A percentile compares a stretch with the other conserved stretches of the same genome.
Evolutionary conservation across 2,113 vertebrate genomes (phyloP).

Genomic region (Neogale vison): DNA sequence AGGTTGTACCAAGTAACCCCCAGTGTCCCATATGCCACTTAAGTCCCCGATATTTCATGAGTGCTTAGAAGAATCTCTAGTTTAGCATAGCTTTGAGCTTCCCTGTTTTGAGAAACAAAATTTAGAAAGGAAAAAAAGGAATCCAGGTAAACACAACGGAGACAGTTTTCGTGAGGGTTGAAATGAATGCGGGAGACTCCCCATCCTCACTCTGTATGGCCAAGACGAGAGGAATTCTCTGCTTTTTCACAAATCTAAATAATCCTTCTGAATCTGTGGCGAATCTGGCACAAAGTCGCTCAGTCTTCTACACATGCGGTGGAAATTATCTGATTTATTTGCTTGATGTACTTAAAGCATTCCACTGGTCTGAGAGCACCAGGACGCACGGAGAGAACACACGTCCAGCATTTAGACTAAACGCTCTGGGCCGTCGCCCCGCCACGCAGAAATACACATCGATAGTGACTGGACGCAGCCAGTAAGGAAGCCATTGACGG

Average conservation of each 20-base stretch:
- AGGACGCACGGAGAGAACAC: conserved; percentile 39
- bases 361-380: conserved; percentile 7
- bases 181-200: not conserved
- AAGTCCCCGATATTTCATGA: rapidly evolving
- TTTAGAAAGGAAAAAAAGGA: not conserved
- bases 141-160: not conserved
- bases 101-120: not conserved
- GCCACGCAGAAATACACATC: rapidly evolving
- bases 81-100: not conserved
- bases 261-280: conserved; percentile 55
- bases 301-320: conserved; percentile 46
- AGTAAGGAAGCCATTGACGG: not conserved
- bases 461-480: rapidly evolving
- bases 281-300: conserved; percentile 19
- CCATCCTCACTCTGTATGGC: not conserved
- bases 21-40: rapidly evolving
- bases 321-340: conserved; percentile 69
- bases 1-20: not conserved
- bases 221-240: conserved; percentile 39
- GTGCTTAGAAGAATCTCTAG: not conserved
- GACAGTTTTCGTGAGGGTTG: not conserved
- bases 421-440: rapidly evolving
- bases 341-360: conserved; percentile 56
- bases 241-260: conserved; percentile 49
- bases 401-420: not conserved